phyloP scores from a whole-genome alignment of 2,797 vertebrate genomes.

The Lepilemur septentrionalis region DNA sequence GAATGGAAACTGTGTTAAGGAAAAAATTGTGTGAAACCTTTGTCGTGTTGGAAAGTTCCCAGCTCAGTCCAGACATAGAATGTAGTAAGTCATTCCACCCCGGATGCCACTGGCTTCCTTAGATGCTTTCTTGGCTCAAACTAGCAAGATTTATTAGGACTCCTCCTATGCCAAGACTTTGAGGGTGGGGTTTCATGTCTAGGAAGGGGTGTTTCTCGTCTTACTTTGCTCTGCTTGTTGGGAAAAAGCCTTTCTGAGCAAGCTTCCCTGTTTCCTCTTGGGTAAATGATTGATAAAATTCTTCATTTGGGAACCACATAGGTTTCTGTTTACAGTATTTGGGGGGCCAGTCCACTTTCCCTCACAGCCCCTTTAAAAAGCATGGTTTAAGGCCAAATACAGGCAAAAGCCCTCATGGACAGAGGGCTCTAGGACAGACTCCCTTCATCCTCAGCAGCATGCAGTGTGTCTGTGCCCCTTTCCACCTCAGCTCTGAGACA shows the following conservation, averaged over 20 bases:
- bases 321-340: neutral
- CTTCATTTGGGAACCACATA: neutral
- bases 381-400: neutral
- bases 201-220: neutral
- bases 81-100: conserved; percentile 38
- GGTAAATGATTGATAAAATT: neutral
- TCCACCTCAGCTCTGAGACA: neutral
- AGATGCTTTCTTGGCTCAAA: conserved; percentile 9
- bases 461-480: neutral
- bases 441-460: neutral
- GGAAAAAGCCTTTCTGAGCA: neutral
- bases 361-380: neutral
- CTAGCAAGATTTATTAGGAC: neutral
- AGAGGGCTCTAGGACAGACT: neutral
- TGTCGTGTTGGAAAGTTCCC: conserved; percentile 44
- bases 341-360: neutral
- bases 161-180: neutral
- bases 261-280: neutral
- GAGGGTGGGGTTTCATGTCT: conserved; percentile 60
- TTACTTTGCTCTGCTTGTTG: conserved; percentile 9
- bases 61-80: conserved; percentile 35
- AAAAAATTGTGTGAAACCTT: neutral
- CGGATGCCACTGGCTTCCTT: neutral
- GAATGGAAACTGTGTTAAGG: conserved; percentile 18
- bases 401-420: neutral